A percentile compares a stretch with the other conserved stretches of the same genome.
These are phyloP conservation scores for Poecile montanus DNA, from an alignment of 2,797 vertebrate species.

Conservation along the genomic window DNA sequence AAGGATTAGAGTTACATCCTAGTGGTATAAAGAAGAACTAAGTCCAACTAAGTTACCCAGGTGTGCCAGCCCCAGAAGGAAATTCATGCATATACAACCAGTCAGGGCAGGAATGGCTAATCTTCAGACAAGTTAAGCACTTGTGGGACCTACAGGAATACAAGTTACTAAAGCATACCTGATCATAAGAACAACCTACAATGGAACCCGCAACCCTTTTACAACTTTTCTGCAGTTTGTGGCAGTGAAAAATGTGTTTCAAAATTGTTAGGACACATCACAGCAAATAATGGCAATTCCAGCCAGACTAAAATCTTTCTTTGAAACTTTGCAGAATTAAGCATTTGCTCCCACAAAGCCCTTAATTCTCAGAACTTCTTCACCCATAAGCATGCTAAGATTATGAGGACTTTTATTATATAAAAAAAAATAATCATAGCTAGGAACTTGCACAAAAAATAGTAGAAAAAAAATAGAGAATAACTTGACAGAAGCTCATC, in stretches of 20 bases:
- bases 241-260: not conserved
- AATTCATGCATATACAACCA: not conserved
- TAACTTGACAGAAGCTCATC: conserved; percentile 45
- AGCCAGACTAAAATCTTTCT: not conserved
- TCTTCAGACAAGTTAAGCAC: not conserved
- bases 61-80: not conserved
- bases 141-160: not conserved
- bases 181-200: not conserved
- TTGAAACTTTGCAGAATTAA: not conserved
- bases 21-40: not conserved
- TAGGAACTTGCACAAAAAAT: conserved; percentile 18
- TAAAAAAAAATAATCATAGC: conserved; percentile 28
- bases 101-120: not conserved
- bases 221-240: not conserved
- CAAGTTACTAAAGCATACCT: not conserved
- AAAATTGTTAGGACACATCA: not conserved
- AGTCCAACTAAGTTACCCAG: not conserved
- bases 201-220: not conserved
- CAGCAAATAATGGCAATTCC: not conserved
- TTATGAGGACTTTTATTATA: not conserved
- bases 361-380: not conserved
- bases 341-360: accelerated
- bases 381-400: not conserved
- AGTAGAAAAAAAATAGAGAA: conserved; percentile 10
- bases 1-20: not conserved